Conservation (phyloP, 2,797 vertebrate genomes). For the Setipinna tenuifilis region DNA sequence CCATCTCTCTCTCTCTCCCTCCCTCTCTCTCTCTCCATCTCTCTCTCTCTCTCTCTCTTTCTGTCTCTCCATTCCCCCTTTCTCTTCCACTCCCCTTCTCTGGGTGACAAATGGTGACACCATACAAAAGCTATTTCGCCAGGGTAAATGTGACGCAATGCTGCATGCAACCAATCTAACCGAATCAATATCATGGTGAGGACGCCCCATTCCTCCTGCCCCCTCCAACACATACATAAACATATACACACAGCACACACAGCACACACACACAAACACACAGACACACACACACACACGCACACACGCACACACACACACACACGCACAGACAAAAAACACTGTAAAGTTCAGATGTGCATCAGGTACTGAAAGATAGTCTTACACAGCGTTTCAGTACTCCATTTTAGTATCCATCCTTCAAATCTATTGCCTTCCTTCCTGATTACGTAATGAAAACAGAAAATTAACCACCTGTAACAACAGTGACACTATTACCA, state of each 20-base stretch:
- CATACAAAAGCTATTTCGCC: conserved; percentile 17
- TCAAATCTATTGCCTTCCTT: too few species aligned
- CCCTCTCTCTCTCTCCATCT: too few species aligned
- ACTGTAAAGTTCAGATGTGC: not conserved
- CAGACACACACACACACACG: not conserved
- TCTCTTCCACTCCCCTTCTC: not conserved
- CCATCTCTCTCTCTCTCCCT: too few species aligned
- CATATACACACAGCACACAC: not conserved
- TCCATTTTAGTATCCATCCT: too few species aligned
- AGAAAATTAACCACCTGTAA: too few species aligned
- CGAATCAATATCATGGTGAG: not conserved
- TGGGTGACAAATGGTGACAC: conserved; percentile 14
- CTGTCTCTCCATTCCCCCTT: conserved; percentile 23
- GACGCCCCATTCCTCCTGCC: not conserved
- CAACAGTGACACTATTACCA: too few species aligned
- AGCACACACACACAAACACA: not conserved
- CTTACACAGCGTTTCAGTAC: too few species aligned
- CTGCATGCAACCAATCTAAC: conserved; percentile 18
- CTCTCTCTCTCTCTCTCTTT: too few species aligned
- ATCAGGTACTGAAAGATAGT: too few species aligned
- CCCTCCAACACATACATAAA: not conserved
- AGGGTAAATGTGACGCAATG: conserved; percentile 19
- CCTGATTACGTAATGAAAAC: too few species aligned
- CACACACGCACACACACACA: conserved; percentile 11
- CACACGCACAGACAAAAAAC: not conserved